A percentile compares a stretch with the other conserved stretches of the same genome.
These are phyloP conservation scores for Lysandra coridon DNA, from an alignment of 2,888 invertebrate genomes.

Conservation along the genomic window DNA sequence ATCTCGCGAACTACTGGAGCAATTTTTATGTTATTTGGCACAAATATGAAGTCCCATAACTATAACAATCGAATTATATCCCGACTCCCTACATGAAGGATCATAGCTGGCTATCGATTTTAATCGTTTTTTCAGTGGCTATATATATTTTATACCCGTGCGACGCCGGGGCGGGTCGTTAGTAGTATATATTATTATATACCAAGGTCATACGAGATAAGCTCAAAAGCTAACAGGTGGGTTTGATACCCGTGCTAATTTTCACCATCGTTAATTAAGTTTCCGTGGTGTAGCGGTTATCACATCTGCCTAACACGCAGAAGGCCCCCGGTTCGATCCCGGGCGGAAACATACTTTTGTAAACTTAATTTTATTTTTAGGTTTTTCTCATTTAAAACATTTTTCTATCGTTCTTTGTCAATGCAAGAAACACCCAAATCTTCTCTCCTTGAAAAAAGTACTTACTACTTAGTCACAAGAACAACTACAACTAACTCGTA, in stretches of 20 bases:
- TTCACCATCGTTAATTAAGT: constrained; percentile 51
- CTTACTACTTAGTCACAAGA: not conserved
- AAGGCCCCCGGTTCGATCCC: constrained; percentile 95
- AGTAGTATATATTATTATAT: no score
- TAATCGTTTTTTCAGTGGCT: no score
- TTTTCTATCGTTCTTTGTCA: no score
- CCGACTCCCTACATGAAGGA: no score
- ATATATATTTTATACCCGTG: no score
- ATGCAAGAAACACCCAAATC: not conserved
- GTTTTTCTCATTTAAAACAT: no score
- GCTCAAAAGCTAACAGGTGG: not conserved
- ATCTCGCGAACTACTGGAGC: no score
- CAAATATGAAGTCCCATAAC: no score
- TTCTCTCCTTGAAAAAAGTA: not conserved
- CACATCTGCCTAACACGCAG: constrained; percentile 96
- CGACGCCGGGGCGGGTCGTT: no score
- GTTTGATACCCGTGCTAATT: not conserved
- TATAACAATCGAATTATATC: no score
- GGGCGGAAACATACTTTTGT: constrained; percentile 85
- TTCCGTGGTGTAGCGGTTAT: constrained; percentile 95
- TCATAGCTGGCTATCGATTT: no score
- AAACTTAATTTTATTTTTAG: not conserved
- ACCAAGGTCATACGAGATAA: not conserved
- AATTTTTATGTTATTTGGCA: no score
- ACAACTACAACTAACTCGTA: not conserved